Base-by-base conservation (phyloP, 2,888 invertebrate genomes). In the Andrena chrysosceles region DNA sequence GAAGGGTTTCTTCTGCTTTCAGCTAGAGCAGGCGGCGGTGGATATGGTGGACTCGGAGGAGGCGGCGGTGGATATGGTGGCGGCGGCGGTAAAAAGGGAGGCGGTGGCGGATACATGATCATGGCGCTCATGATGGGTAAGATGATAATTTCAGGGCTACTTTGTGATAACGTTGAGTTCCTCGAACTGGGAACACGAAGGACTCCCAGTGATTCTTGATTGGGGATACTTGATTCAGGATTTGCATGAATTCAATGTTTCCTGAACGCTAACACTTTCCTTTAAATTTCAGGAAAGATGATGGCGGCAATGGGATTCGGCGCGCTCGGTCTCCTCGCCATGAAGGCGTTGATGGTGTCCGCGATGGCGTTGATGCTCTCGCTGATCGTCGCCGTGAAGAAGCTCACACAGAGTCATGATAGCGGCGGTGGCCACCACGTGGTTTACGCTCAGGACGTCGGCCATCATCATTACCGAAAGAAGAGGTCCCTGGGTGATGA, bases 301-400 rank as follows among this genome's bases (percentile, higher is more conserved):
- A 94, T 97, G 91, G 97, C 97, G 0, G 96, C 97, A 0, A 95
- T 97, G 72, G 97, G 97, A 59, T 95, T 97, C 10, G 97, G 97
- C 48, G 97, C 97, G 16, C 94, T 97, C 1, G 97, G 96, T 85
- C 95, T 97, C 0, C 93, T 97, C 0, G 97, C 97, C 29, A 96
- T 97, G 96, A 97, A 97, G 94, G 96, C 96, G 0, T 91, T 96
- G 69, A 96, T 96, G 86, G 95, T 96, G 5, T 96, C 97, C 63
- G 96, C 96, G 0, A 92, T 97, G 75, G 97, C 97, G 0, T 93
- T 97, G 13, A 95, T 97, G 96, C 94, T 97, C 75, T 96, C 97
- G 59, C 95, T 96, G n/a, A 95, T 97, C 59, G 95, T 97, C 0
- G 97, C 97, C 2, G 94, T 97, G 59, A 97, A 97, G 94, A 96